Evolutionary conservation across 1,140 invertebrate genomes (phyloP), one percentile per base, ranked within the genome.

Genomic region (Nephotettix cincticeps): DNA sequence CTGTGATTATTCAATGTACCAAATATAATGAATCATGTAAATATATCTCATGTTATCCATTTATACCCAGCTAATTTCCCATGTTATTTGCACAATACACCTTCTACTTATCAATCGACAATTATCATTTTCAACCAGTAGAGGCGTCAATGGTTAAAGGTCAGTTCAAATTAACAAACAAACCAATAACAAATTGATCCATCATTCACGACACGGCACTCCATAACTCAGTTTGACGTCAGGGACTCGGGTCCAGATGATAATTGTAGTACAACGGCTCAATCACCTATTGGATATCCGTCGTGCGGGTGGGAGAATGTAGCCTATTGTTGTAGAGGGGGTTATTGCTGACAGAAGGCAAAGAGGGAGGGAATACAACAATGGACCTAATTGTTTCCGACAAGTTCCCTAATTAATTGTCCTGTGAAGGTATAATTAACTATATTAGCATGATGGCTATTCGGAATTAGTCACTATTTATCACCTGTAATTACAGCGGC

Each of bases 391-490:
- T 61, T 61, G 56, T 61, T 61, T 61, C 56, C 56, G 56, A 61
- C 56, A 61, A 61, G 56, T 61, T 61, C 56, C 56, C 56, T 61
- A 61, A 61, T 61, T 61, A 61, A 61, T 61, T 61, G 56, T 61
- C 56, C 56, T 61, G 14, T 27, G 27, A 25, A 61, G 23, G 56
- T 61, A 61, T 28, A 61, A 61, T 61, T 61, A 61, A 61, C 56
- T 61, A 21, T 61, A 61, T 61, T 61, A 61, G 14, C 56, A 28
- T 61, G 56, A 61, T 61, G 56, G 56, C 56, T 21, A 61, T 28
- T 61, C 28, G 21, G 56, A 61, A 61, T 61, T 61, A 61, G 56
- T 61, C 56, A 61, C 56, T 61, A 61, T 61, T 61, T 61, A 61
- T 61, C 56, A 61, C 56, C 56, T 61, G 21, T 61, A 61, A 61